Percentiles rank a stretch among this genome's conserved stretches.
These are phyloP conservation scores for Himalopsyche phryganea DNA, from an alignment of 1,140 invertebrate species.

Conservation along the genomic window DNA sequence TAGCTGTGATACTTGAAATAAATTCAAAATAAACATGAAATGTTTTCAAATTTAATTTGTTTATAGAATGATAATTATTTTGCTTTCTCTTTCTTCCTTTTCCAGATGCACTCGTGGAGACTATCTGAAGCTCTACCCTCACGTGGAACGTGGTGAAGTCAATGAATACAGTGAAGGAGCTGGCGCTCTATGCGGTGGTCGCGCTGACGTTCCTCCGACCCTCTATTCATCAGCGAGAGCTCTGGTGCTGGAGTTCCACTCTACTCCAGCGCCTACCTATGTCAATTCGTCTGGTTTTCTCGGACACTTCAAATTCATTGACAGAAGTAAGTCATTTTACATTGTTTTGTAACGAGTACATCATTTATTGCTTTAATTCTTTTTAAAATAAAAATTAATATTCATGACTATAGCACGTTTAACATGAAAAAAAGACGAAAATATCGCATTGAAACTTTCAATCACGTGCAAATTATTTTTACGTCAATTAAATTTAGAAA, in stretches of 20 bases:
- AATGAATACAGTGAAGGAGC: constrained; percentile 78
- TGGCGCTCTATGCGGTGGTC: constrained; percentile 69
- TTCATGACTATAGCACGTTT: too few relatives aligned
- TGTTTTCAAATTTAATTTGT: too few relatives aligned
- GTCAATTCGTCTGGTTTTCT: constrained; percentile 71
- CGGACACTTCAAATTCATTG: constrained; percentile 77
- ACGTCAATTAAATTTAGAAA: too few relatives aligned
- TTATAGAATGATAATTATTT: too few relatives aligned
- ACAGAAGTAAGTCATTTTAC: constrained; percentile 67
- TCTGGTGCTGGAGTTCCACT: constrained; percentile 80
- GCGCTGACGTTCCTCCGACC: constrained; percentile 67
- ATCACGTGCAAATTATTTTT: too few relatives aligned
- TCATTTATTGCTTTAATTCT: too few relatives aligned
- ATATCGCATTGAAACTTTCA: too few relatives aligned
- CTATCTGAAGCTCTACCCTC: constrained; percentile 77
- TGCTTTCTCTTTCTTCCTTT: constrained; percentile 32
- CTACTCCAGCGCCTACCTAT: constrained; percentile 49
- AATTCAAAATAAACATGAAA: too few relatives aligned
- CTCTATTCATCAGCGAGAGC: constrained; percentile 77
- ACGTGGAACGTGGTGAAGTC: constrained; percentile 64
- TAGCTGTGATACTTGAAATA: too few relatives aligned
- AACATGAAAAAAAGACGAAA: too few relatives aligned
- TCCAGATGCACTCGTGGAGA: constrained; percentile 73
- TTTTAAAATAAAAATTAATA: too few relatives aligned
- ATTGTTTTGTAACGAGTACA: too few relatives aligned